Evolutionary conservation across 2,888 invertebrate species (phyloP).

Genomic region (Lobophora halterata): DNA sequence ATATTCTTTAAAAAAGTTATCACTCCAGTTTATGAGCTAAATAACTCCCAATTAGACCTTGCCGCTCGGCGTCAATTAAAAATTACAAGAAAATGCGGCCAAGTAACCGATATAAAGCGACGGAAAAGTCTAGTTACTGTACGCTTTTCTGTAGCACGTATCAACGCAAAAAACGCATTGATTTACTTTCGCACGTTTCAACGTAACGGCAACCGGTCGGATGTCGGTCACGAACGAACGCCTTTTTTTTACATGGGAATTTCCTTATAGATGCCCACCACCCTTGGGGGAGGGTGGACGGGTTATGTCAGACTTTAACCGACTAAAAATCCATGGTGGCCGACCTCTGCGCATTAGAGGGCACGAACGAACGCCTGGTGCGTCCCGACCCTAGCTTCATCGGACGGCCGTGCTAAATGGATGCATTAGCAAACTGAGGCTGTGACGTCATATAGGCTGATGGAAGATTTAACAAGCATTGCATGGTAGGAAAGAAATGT

Average conservation of each 20-base stretch:
- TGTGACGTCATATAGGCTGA: slow-evolving; percentile 43
- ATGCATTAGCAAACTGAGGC: slow-evolving; percentile 39
- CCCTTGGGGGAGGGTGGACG: too few relatives aligned
- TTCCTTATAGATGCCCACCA: too few relatives aligned
- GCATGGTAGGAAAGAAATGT: too few relatives aligned
- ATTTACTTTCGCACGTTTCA: slow-evolving; percentile 31
- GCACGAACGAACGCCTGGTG: slow-evolving; percentile 38
- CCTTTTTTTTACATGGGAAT: too few relatives aligned
- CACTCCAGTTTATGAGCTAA: slow-evolving; percentile 1
- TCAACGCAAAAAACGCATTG: slow-evolving; percentile 24
- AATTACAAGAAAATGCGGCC: slow-evolving; percentile 12
- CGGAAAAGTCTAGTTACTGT: slow-evolving; percentile 21
- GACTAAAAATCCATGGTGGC: too few relatives aligned
- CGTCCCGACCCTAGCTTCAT: slow-evolving; percentile 35
- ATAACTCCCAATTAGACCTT: slow-evolving; percentile 7
- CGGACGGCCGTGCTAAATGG: slow-evolving; percentile 42
- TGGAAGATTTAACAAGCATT: too few relatives aligned
- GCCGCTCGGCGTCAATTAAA: slow-evolving; percentile 7
- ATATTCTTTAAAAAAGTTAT: too few relatives aligned
- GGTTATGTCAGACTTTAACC: too few relatives aligned
- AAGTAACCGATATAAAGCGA: slow-evolving; percentile 22
- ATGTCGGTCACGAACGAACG: slow-evolving; percentile 36
- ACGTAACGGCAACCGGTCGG: slow-evolving; percentile 33
- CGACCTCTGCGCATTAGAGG: too few relatives aligned
- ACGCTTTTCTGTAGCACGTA: slow-evolving; percentile 7